Evolutionary conservation across 2,113 vertebrate species (phyloP).

Genomic region (Glaucidium brasilianum): DNA sequence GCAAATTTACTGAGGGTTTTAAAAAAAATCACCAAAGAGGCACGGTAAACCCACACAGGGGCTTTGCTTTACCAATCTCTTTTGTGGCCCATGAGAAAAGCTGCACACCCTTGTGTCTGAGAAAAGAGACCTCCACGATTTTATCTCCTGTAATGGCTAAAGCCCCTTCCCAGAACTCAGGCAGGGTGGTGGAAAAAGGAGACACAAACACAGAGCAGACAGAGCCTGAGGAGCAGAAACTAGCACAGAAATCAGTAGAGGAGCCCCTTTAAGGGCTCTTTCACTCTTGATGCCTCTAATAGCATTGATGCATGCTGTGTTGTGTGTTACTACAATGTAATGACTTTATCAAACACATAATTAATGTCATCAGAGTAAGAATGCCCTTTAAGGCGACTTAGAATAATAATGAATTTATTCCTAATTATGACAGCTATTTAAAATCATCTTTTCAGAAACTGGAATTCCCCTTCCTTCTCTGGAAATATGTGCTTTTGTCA

Average conservation of each 20-base stretch:
- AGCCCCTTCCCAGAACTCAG: neutral
- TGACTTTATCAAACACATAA: constrained; percentile 53
- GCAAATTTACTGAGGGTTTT: neutral
- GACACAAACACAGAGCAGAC: neutral
- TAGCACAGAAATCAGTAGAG: neutral
- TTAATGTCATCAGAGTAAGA: constrained; percentile 44
- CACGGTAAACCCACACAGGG: neutral
- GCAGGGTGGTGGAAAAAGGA: neutral
- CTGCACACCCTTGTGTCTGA: neutral
- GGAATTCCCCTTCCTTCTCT: neutral
- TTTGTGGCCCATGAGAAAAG: neutral
- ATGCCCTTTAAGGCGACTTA: constrained; percentile 32
- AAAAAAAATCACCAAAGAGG: neutral
- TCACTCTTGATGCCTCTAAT: neutral
- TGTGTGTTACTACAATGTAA: neutral
- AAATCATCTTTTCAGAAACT: constrained; percentile 42
- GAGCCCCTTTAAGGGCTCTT: neutral
- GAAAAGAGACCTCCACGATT: neutral
- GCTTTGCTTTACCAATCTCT: neutral
- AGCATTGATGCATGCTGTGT: constrained; percentile 26
- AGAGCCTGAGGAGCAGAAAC: neutral
- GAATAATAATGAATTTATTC: constrained; percentile 37
- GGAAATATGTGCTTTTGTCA: constrained; percentile 10
- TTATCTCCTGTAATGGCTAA: neutral
- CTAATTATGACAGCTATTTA: constrained; percentile 66